A percentile compares a stretch with the other conserved stretches of the same genome.
Evolutionary conservation across 2,113 vertebrate species (phyloP).

Genomic region (Oophaga pumilio): DNA sequence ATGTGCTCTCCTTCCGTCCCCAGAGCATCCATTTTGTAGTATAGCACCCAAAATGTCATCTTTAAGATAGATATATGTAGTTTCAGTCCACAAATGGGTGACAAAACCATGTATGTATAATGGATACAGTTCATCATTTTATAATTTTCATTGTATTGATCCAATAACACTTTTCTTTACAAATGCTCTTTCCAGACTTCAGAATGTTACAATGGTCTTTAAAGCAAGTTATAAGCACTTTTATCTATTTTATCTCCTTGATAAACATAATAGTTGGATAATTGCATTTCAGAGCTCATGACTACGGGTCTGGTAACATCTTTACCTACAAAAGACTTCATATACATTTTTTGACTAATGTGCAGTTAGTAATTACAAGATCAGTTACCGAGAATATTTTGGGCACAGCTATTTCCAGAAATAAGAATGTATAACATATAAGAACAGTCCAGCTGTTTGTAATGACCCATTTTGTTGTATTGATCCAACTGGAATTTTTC

Average conservation of each 20-base stretch:
- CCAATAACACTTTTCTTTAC: not conserved
- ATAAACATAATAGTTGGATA: constrained; percentile 6
- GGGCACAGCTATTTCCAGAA: not conserved
- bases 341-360: not conserved
- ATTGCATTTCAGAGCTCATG: constrained; percentile 8
- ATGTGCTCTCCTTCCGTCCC: not conserved
- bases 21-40: not conserved
- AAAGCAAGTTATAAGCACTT: not conserved
- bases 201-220: not conserved
- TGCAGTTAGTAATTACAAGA: constrained; percentile 9
- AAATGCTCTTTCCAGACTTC: not conserved
- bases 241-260: constrained; percentile 12
- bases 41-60: not conserved
- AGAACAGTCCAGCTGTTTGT: not conserved
- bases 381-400: not conserved
- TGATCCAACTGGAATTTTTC: no score
- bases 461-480: no score
- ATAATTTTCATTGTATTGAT: not conserved
- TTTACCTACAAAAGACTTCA: not conserved
- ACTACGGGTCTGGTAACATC: not conserved
- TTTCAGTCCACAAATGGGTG: not conserved
- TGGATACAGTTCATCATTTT: not conserved
- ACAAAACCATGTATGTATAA: not conserved
- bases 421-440: not conserved
- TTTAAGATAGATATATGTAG: not conserved